phyloP scores from a whole-genome alignment of 2,113 vertebrate species.

The Alexandromys fortis region DNA sequence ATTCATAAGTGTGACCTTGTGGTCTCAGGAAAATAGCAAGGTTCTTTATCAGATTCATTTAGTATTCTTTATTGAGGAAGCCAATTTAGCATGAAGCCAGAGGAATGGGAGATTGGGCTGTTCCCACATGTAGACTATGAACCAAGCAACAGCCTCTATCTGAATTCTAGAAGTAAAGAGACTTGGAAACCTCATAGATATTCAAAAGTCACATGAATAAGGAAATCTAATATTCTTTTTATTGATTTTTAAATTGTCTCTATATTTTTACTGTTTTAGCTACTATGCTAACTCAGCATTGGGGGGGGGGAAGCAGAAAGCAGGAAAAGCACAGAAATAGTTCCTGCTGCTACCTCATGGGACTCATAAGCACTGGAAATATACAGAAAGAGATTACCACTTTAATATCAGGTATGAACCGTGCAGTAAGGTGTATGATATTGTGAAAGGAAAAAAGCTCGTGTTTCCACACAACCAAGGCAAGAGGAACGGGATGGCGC shows the following conservation, averaged over 20 bases:
- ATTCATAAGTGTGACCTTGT: conserved; percentile 1
- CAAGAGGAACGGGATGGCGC: neutral
- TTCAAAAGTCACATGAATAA: neutral
- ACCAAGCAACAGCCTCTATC: neutral
- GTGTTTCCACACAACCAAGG: neutral
- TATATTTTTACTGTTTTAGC: neutral
- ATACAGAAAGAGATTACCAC: neutral
- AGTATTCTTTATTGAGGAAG: conserved; percentile 40
- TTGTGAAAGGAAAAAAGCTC: neutral
- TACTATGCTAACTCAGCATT: neutral
- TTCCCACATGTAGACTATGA: neutral
- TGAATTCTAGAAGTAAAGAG: neutral
- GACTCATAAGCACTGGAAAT: neutral
- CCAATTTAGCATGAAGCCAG: neutral
- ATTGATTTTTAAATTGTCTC: neutral
- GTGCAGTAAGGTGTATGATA: neutral
- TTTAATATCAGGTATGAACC: neutral
- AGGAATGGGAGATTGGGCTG: neutral
- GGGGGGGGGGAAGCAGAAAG: neutral
- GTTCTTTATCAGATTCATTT: neutral
- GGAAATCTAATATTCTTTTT: neutral
- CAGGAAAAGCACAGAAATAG: neutral
- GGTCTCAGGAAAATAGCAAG: neutral
- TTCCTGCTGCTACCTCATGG: neutral
- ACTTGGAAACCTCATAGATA: neutral